Base-by-base conservation (phyloP, 2,797 vertebrate genomes). In the Thalassophryne amazonica region DNA sequence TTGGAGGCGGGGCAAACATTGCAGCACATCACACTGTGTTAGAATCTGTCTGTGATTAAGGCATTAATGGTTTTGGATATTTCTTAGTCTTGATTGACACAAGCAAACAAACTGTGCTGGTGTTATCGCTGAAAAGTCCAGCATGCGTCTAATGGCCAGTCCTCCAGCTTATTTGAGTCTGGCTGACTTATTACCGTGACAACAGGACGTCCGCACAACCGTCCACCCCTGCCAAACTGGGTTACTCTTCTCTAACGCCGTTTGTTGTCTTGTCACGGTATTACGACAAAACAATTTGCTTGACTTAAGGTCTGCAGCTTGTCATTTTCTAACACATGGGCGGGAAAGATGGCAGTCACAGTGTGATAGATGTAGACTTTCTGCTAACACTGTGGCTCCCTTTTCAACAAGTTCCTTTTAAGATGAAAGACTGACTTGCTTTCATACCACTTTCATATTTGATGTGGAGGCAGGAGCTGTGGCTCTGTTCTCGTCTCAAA, bases 321-420 rank as follows among this genome's bases (percentile, higher is more conserved):
- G 72, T 65, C 66, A 66, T 74, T 65, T 62, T 49, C 7, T 59
- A 78, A 59, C 76, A 43, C 73, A 39, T 59, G 59, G 74, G 66
- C 18, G 60, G 81, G 51, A 20, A 66, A 33, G 53, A 64, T 23
- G 76, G 55, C 74, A 72, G 77, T 66, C 25, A 49, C 60, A 58
- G 58, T 64, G 61, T 84, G 78, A 83, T 70, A 67, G 81, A 60
- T 59, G 73, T 68, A 73, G 80, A 78, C 73, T 71, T 69, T 70
- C 43, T 58, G 60, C 67, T 66, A 76, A 81, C 77, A 59, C 78
- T 32, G 39, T 69, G 7, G 59, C 75, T 64, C 67, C 68, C 65
- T 63, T n/a, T 81, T 86, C 76, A 80, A 78, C 76, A 74, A 72
- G 69, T 80, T 85, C 79, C 75, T 82, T 85, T 81, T 40, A 73